Base-by-base conservation (phyloP, 2,888 invertebrate species). In the Eupithecia vulgata region DNA sequence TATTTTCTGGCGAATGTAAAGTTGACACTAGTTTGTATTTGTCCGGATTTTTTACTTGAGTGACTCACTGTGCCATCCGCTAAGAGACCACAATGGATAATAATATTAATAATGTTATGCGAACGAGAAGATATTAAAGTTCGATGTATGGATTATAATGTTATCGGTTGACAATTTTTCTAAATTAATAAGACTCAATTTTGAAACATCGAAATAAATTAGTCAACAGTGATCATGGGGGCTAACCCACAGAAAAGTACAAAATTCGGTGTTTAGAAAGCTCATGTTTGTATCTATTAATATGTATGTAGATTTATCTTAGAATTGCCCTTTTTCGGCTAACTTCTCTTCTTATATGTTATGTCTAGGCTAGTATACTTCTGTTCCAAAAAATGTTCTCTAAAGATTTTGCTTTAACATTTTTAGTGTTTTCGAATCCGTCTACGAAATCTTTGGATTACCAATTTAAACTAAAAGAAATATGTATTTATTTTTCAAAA, bases 241-340 rank as follows among this genome's bases (percentile, higher is more conserved):
- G 87, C 90, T 90, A 87, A 91, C 93, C 93, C 85, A 87, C 88
- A 91, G 89, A 64, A 86, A 88, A 94, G 94, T 94, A 94, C 94
- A 94, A 94, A 94, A 92, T 94, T 94, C 94, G 93, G 92, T 94
- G 94, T 93, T 92, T 91, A 91, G 89, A 89, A 80, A 88, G 86
- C 90, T 90, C 92, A 89, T 90, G 90, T 93, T 91, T 92, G 89
- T 93, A 91, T 90, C 84, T 91, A 89, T 89, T 86, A 89, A 82
- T 88, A 90, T 89, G 86, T 90, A 88, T 86, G 88, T 92, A 92
- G 91, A 89, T 88, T 90, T 57, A 91, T 30, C 30, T 30, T 90
- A 88, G 86, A 85, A 88, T 87, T 88, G 88, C 88, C 90, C 90
- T 72, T 85, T 90, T 90, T 91, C 87, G 93, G 91, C 89, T 84